A percentile compares a stretch with the other conserved stretches of the same genome.
Conservation (phyloP, 1,140 invertebrate genomes). For the Aphis gossypii region DNA sequence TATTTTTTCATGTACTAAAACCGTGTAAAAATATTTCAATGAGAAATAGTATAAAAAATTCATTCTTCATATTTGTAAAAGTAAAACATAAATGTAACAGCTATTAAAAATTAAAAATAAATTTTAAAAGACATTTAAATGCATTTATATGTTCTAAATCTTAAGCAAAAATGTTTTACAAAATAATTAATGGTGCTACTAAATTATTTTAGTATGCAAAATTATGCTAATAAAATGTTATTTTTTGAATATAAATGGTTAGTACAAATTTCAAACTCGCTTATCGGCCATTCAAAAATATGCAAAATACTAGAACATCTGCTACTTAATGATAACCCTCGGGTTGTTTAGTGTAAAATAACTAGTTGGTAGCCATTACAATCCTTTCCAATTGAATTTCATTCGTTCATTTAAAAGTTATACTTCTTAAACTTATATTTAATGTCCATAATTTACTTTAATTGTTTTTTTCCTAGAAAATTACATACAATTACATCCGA, state of each 20-base stretch:
- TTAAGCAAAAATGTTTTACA: not conserved
- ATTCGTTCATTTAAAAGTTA: not conserved
- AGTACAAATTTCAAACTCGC: slow-evolving; percentile 12
- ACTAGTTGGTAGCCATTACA: not conserved
- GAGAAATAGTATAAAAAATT: not conserved
- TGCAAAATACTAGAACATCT: slow-evolving; percentile 39
- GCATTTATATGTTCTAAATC: not conserved
- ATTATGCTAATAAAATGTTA: slow-evolving; percentile 46
- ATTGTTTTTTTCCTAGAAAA: not conserved
- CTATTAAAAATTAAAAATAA: not conserved
- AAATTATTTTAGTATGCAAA: slow-evolving; percentile 31
- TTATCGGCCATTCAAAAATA: slow-evolving; percentile 34
- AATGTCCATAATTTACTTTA: not conserved
- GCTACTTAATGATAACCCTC: slow-evolving; percentile 36
- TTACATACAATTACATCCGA: slow-evolving; percentile 1
- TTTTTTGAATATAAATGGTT: slow-evolving; percentile 31
- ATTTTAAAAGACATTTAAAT: not conserved
- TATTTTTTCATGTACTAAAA: not conserved
- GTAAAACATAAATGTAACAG: not conserved
- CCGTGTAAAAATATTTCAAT: not conserved
- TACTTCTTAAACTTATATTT: slow-evolving; percentile 1
- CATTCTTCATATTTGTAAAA: not conserved
- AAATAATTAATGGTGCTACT: slow-evolving; percentile 22
- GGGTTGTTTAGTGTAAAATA: not conserved
- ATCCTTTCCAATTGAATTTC: slow-evolving; percentile 26